Conservation (phyloP, 2,797 vertebrate species). For the Chaetophractus vellerosus region DNA sequence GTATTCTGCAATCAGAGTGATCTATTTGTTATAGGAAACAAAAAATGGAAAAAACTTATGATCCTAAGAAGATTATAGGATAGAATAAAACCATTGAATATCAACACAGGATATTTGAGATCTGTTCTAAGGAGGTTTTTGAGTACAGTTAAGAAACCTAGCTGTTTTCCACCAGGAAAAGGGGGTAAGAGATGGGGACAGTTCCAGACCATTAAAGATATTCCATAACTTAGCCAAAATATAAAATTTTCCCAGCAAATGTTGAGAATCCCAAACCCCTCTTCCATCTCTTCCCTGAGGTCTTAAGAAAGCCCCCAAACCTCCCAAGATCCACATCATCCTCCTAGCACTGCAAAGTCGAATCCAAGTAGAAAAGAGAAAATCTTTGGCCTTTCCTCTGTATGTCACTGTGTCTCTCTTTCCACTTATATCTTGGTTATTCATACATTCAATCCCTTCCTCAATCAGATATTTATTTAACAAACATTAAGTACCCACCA, state of each 20-base stretch:
- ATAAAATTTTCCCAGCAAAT: neutral
- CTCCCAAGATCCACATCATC: neutral
- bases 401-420: neutral
- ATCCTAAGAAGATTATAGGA: neutral
- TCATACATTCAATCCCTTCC: neutral
- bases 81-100: conserved; percentile 19
- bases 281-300: neutral
- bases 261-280: neutral
- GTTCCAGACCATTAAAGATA: conserved; percentile 1
- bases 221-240: neutral
- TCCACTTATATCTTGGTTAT: neutral
- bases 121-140: neutral
- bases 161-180: neutral
- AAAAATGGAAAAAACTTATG: neutral
- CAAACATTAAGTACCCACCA: neutral
- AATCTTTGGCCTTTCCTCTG: neutral
- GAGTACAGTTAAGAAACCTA: neutral
- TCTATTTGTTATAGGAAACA: neutral
- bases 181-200: neutral
- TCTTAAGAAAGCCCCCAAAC: neutral
- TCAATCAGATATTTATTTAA: neutral
- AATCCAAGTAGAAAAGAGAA: neutral
- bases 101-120: conserved; percentile 5
- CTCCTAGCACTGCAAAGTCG: neutral
- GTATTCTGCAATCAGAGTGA: neutral